A percentile compares a stretch with the other conserved stretches of the same genome.
Conservation (phyloP, 2,888 invertebrate genomes). For the Liodrosophila aerea region DNA sequence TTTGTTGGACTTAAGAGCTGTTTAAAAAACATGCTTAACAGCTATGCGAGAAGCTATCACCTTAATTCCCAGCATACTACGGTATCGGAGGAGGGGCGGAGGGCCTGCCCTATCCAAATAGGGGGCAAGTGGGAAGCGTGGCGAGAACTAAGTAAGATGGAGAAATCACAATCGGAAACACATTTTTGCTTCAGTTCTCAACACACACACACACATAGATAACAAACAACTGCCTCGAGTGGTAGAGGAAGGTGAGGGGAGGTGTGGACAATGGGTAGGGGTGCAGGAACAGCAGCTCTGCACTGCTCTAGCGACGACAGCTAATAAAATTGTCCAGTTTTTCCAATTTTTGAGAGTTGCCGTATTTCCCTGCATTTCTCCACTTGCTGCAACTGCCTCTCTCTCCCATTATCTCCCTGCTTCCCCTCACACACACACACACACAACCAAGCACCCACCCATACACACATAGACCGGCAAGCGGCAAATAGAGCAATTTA, state of each 20-base stretch:
- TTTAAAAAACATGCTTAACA: conserved; percentile 19
- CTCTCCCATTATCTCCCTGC: neutral
- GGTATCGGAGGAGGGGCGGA: too few relatives aligned
- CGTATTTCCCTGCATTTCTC: conserved; percentile 13
- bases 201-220: conserved; percentile 7
- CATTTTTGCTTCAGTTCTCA: conserved; percentile 28
- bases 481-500: conserved; percentile 74
- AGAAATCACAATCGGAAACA: conserved; percentile 39
- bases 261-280: neutral
- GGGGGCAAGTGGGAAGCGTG: neutral
- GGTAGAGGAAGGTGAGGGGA: neutral
- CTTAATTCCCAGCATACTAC: conserved; percentile 24
- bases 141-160: conserved; percentile 14
- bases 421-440: too few relatives aligned
- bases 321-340: conserved; percentile 69
- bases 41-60: conserved; percentile 24
- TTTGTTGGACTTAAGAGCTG: conserved; percentile 18
- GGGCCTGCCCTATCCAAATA: neutral
- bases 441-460: neutral
- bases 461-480: neutral
- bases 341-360: conserved; percentile 54
- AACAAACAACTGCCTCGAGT: conserved; percentile 10
- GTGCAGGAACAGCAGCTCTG: conserved; percentile 35
- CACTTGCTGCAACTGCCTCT: neutral
- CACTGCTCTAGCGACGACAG: conserved; percentile 36